phyloP scores from a whole-genome alignment of 2,797 vertebrate species.

The Artibeus jamaicensis region DNA sequence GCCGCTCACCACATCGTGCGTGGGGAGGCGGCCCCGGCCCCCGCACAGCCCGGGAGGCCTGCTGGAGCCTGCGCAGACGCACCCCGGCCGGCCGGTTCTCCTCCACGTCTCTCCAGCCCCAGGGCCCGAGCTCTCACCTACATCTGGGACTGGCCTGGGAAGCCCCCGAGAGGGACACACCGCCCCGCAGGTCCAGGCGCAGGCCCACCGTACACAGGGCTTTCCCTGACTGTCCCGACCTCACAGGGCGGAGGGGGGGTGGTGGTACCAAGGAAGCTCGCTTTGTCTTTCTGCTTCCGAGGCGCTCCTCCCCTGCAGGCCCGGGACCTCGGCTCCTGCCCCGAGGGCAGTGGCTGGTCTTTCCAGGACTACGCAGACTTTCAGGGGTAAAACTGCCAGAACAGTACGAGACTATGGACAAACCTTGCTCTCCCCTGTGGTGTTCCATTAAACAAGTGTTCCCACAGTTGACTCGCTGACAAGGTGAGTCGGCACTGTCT shows the following conservation, averaged over 20 bases:
- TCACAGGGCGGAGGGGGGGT: too few species aligned
- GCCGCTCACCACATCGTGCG: fast-evolving
- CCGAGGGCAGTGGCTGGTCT: fast-evolving
- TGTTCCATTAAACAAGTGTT: neutral
- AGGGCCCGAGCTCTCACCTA: neutral
- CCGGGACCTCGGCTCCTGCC: neutral
- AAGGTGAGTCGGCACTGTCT: neutral
- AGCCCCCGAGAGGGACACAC: fast-evolving
- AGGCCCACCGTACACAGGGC: fast-evolving
- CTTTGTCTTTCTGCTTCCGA: neutral
- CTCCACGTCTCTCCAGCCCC: fast-evolving
- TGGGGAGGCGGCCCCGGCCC: fast-evolving
- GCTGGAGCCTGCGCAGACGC: too few species aligned
- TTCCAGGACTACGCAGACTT: neutral
- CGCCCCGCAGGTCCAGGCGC: fast-evolving
- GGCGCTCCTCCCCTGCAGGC: neutral
- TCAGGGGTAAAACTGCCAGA: neutral
- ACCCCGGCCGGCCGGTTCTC: neutral
- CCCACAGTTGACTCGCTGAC: neutral
- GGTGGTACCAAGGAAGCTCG: neutral
- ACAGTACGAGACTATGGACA: neutral
- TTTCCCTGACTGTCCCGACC: neutral
- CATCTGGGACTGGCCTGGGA: neutral
- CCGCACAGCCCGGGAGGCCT: too few species aligned
- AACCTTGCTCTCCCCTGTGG: neutral